phyloP scores from a whole-genome alignment of 2,113 vertebrate genomes.

The Brachionichthys hirsutus region DNA sequence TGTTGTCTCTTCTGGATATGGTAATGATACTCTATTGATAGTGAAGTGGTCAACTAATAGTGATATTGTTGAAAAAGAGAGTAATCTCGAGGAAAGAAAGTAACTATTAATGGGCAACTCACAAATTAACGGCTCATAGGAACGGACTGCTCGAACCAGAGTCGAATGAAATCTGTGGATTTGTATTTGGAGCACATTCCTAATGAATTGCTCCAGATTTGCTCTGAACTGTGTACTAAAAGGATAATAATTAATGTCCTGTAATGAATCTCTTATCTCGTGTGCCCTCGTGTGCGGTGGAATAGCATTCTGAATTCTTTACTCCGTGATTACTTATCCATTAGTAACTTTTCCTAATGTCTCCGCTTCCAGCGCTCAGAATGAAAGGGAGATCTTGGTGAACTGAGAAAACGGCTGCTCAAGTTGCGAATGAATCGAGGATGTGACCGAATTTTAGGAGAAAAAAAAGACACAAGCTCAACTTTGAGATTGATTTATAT shows the following conservation, averaged over 20 bases:
- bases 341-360: too few relatives aligned
- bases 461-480: not conserved
- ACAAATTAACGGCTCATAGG: conserved; percentile 43
- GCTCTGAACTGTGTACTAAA: conserved; percentile 17
- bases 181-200: conserved; percentile 18
- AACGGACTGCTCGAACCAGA: conserved; percentile 22
- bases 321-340: not conserved
- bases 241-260: conserved; percentile 6
- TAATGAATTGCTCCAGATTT: conserved; percentile 10
- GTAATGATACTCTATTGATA: conserved; percentile 10
- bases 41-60: conserved; percentile 15
- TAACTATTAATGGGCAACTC: conserved; percentile 34
- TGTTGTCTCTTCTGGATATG: conserved; percentile 40
- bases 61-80: conserved; percentile 13
- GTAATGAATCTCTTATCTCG: conserved; percentile 6
- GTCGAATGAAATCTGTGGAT: conserved; percentile 33
- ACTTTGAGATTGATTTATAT: too few relatives aligned
- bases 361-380: too few relatives aligned
- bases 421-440: not conserved
- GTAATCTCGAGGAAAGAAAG: conserved; percentile 18
- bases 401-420: not conserved
- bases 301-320: conserved; percentile 4
- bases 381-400: not conserved
- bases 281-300: conserved; percentile 3
- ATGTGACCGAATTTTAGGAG: not conserved